Evolutionary conservation across 92 coral and sea anemone genomes (phyloP), one percentile per base, ranked within the genome.

Genomic region (Pocillopora meandrina): DNA sequence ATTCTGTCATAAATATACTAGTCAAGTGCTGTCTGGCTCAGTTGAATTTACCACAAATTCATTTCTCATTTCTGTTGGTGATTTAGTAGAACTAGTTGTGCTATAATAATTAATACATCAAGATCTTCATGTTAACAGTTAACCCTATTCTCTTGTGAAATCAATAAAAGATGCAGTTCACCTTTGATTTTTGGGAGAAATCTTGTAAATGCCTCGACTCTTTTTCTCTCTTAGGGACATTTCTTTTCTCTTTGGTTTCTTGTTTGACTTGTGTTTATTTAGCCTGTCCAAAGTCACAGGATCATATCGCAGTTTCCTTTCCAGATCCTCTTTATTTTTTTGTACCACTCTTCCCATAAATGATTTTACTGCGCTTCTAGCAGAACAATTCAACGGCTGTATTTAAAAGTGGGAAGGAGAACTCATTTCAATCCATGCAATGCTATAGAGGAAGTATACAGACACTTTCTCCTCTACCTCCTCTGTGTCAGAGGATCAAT

Each of bases 181-280:
- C 98, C 88, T 96, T 76, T 96, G 98, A 73, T 92, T 87, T 83
- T 89, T 93, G 60, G 92, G 62, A 16, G 92, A 86, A 62, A 96
- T 77, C 61, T 92, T 93, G 80, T 92, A 94, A 61, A 94, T 87
- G 64, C 92, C 95, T 76, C 74, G 91, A 21, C 78, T 84, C 81
- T 81, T 90, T 77, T 85, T 92, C 82, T 94, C 95, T 19, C 87
- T 87, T 57, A 96, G 91, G 33, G 95, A 94, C 96, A 96, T 90
- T 36, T 87, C 90, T 86, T 86, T 96, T 56, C 80, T 73, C 89
- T 89, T 94, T 86, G 81, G 86, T 36, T 47, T 75, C 81, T 89
- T 94, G 69, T 77, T 81, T 6, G 78, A 56, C 56, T 72, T 78
- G 79, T 83, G 75, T 42, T 69, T 79, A 31, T 82, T 76, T 26